Evolutionary conservation across 2,113 vertebrate species (phyloP), one percentile per base, ranked within the genome.

Genomic region (Sylvilagus bachmani): DNA sequence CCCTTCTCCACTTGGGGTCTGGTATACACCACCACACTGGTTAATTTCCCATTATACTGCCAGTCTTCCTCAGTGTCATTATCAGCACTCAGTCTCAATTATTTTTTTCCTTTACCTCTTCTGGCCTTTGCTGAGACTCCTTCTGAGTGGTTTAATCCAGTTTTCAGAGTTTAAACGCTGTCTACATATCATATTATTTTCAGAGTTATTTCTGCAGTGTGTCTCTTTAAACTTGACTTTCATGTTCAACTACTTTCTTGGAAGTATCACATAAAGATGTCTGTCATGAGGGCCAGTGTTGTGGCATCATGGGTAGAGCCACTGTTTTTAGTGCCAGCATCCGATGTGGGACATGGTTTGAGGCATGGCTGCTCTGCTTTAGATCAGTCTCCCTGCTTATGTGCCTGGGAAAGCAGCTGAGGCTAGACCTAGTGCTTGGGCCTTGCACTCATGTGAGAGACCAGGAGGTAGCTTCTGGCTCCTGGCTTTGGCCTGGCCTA

Each of bases 181-280:
- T 61, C 19, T 33, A 51, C 66, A 73, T 78, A 85, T 25, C 83
- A 87, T 44, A 69, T 19, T 22, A 33, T 61, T 69, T 91, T 69
- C 66, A 79, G 38, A 53, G 77, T 82, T 77, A 21, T 19, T 71
- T 25, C 24, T 74, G 53, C 44, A 82, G 8, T 75, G 22, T 84
- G 19, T 53, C 78, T 16, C 31, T 89, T 66, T 90, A 77, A 64
- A 77, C 14, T 27, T 58, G 10, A 78, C 29, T 87, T 64, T 49
- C 82, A 82, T 55, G 19, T 91, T 66, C 87, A 70, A 17, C 55
- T 78, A 61, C 29, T 73, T 91, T 79, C 53, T 79, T 91, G 73
- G 66, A 64, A 74, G 31, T 71, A 78, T 73, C 64, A 62, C 9
- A 64, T 44, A 44, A 44, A 44, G 44, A 44, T 44, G 7, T 44